Conservation (phyloP, 2,797 vertebrate genomes). For the Hippopotamyrus pictus region DNA sequence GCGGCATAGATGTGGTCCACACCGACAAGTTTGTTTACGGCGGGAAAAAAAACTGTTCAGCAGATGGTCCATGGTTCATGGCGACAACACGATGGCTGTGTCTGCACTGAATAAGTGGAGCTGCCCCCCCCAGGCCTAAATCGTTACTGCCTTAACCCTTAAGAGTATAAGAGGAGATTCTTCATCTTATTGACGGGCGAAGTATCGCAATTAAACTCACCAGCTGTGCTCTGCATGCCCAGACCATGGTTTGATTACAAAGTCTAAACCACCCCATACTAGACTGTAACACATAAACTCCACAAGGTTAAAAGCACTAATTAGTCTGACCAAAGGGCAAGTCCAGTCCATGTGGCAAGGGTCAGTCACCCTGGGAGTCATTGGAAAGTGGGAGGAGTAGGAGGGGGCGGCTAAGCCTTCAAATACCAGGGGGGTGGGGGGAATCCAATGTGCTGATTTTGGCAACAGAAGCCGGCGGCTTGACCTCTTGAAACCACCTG, state of each 20-base stretch:
- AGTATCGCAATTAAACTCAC: not conserved
- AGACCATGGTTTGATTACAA: not conserved
- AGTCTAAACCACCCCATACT: not conserved
- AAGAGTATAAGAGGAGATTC: not conserved
- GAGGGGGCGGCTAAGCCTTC: not conserved
- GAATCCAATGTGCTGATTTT: not conserved
- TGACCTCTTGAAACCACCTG: not conserved
- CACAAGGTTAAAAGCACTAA: not conserved
- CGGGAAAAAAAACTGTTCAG: not conserved
- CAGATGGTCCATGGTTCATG: conserved; percentile 18
- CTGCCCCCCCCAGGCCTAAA: not conserved
- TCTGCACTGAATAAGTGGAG: not conserved
- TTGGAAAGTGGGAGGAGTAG: not conserved
- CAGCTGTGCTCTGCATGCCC: not conserved
- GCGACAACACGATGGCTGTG: conserved; percentile 3
- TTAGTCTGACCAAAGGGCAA: not conserved
- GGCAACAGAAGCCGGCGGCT: not conserved
- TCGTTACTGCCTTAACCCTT: not conserved
- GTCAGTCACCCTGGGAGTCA: not conserved
- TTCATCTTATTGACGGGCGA: not conserved
- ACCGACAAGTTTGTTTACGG: not conserved
- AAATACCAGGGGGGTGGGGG: not conserved
- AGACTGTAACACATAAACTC: not conserved
- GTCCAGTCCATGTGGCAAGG: not conserved
- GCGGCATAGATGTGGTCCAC: not conserved